Percentiles rank a stretch among this genome's conserved stretches.
Evolutionary conservation across 2,888 invertebrate genomes (phyloP).

Genomic region (Proisotoma minuta): DNA sequence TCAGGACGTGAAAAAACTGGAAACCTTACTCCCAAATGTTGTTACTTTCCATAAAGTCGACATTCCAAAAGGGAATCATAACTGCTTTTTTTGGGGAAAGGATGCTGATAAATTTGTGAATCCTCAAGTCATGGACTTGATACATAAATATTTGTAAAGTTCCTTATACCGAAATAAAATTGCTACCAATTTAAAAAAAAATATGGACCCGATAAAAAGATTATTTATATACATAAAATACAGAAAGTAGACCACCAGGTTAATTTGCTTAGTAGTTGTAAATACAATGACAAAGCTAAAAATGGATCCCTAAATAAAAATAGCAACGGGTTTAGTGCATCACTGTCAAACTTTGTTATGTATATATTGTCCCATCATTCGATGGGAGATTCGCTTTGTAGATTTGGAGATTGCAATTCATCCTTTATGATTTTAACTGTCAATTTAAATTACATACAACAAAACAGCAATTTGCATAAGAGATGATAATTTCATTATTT

Average conservation of each 20-base stretch:
- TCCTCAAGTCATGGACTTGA: neutral
- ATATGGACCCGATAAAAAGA: no score
- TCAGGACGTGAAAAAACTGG: neutral
- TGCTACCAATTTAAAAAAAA: no score
- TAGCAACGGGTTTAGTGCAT: no score
- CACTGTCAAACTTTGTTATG: no score
- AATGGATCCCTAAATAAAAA: no score
- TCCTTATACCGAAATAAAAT: no score
- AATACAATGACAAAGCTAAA: no score
- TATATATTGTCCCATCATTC: no score
- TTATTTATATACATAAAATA: no score
- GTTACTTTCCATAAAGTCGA: neutral
- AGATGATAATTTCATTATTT: neutral
- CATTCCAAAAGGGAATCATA: slow-evolving; percentile 25
- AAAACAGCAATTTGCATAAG: neutral
- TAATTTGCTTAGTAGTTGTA: no score
- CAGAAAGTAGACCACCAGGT: no score
- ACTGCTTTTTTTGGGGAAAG: slow-evolving; percentile 34
- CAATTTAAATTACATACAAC: neutral
- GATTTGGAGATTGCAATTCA: neutral
- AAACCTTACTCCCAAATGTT: neutral
- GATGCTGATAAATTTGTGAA: slow-evolving; percentile 18
- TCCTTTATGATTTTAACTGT: neutral
- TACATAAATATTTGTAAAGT: neutral
- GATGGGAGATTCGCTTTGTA: no score